These are phyloP conservation scores for Aurelia sp. DNA, from an alignment of 30 jellyfish, hydroid and myxozoan genomes.

Conservation along the genomic window DNA sequence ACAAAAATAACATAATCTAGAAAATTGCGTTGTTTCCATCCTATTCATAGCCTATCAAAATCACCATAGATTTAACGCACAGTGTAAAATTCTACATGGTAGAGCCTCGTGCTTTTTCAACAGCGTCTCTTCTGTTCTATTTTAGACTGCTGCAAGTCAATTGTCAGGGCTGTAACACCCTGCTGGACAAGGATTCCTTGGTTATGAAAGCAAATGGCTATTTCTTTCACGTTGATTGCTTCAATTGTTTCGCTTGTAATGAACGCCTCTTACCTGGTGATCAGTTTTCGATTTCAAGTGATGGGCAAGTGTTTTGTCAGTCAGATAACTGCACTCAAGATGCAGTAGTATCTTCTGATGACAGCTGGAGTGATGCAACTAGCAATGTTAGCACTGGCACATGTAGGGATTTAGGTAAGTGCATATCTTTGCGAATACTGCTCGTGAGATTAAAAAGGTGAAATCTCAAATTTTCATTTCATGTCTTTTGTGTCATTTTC, in stretches of 20 bases:
- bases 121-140: background rate
- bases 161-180: slow-evolving; percentile 68
- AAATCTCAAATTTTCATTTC: too few species aligned
- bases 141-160: slow-evolving; percentile 32
- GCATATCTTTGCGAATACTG: too few species aligned
- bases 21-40: too few species aligned
- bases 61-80: too few species aligned
- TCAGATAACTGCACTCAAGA: slow-evolving; percentile 48
- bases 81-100: too few species aligned
- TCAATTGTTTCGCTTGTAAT: slow-evolving; percentile 61
- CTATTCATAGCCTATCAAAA: too few species aligned
- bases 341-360: slow-evolving; percentile 13
- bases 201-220: slow-evolving; percentile 64
- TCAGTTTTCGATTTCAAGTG: slow-evolving; percentile 37
- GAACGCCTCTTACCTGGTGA: slow-evolving; percentile 72
- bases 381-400: slow-evolving; percentile 44
- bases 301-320: slow-evolving; percentile 45
- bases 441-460: too few species aligned
- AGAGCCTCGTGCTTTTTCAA: too few species aligned
- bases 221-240: slow-evolving; percentile 78
- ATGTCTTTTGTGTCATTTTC: too few species aligned
- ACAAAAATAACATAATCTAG: too few species aligned
- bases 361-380: slow-evolving; percentile 50
- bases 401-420: slow-evolving; percentile 40
- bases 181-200: slow-evolving; percentile 43